Conservation (phyloP, 2,797 vertebrate genomes). For the Pseudotriccus pelzelni region DNA sequence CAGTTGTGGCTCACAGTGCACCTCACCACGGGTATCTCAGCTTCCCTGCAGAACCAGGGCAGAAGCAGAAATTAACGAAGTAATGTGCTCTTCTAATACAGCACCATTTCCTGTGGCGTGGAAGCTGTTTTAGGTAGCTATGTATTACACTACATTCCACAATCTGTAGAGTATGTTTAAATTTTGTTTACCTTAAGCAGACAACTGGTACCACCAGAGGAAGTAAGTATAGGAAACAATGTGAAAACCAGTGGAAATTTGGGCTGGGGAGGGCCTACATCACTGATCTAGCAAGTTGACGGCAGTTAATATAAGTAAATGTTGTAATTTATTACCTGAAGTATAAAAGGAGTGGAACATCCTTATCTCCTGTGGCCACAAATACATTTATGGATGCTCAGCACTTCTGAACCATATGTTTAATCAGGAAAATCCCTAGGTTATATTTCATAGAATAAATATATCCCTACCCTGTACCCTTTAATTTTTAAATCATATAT, state of each 20-base stretch:
- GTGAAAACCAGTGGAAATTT: neutral
- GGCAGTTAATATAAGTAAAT: neutral
- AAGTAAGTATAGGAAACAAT: neutral
- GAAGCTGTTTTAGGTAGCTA: neutral
- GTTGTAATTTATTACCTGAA: neutral
- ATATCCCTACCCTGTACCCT: neutral
- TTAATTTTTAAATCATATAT: neutral
- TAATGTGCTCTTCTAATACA: neutral
- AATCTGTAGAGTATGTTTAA: neutral
- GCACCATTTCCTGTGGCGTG: neutral
- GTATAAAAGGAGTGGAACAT: neutral
- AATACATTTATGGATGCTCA: neutral
- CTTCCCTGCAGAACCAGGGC: neutral
- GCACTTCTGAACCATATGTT: neutral
- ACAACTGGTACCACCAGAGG: neutral
- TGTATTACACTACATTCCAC: neutral
- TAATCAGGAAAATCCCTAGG: neutral
- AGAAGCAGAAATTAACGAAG: neutral
- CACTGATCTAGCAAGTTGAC: neutral
- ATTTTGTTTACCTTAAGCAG: neutral
- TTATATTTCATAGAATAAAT: neutral
- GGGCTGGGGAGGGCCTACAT: neutral
- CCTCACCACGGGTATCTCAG: accelerated
- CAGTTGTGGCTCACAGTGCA: neutral
- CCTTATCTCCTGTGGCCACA: neutral